phyloP scores from a whole-genome alignment of 2,888 invertebrate species.

The Nymphalis c-album region DNA sequence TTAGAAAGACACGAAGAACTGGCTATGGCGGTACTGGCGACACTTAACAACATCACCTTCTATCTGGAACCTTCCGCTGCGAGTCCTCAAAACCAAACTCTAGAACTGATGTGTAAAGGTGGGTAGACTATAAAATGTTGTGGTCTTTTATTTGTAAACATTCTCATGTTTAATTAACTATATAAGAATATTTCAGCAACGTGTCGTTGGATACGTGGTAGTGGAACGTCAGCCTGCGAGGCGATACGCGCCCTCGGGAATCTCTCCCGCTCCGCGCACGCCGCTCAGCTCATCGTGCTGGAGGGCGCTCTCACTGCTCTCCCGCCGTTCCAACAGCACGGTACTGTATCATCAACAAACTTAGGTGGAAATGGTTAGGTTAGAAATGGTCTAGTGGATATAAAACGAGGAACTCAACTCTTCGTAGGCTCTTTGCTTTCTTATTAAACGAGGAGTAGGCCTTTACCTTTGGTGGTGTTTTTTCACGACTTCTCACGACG shows the following conservation, averaged over 20 bases:
- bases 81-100: slow-evolving; percentile 84
- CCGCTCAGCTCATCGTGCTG: slow-evolving; percentile 86
- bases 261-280: slow-evolving; percentile 87
- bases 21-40: slow-evolving; percentile 88
- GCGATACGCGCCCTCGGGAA: slow-evolving; percentile 91
- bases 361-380: too few species aligned
- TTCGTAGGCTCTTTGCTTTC: too few species aligned
- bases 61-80: slow-evolving; percentile 78
- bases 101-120: slow-evolving; percentile 86
- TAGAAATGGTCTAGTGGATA: too few species aligned
- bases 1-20: slow-evolving; percentile 84
- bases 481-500: too few species aligned
- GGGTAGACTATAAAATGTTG: neutral
- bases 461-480: too few species aligned
- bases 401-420: too few species aligned
- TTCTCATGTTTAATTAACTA: neutral
- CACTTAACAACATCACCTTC: slow-evolving; percentile 92
- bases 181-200: slow-evolving; percentile 48
- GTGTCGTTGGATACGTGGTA: slow-evolving; percentile 55
- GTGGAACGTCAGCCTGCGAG: slow-evolving; percentile 78
- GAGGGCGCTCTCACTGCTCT: slow-evolving; percentile 84
- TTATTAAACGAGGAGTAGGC: too few species aligned
- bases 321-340: slow-evolving; percentile 81
- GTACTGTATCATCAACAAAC: slow-evolving; percentile 46
- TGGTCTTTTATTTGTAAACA: too few species aligned